Evolutionary conservation across 2,888 invertebrate species (phyloP), one percentile per base, ranked within the genome.

Genomic region (Plebejus anna): DNA sequence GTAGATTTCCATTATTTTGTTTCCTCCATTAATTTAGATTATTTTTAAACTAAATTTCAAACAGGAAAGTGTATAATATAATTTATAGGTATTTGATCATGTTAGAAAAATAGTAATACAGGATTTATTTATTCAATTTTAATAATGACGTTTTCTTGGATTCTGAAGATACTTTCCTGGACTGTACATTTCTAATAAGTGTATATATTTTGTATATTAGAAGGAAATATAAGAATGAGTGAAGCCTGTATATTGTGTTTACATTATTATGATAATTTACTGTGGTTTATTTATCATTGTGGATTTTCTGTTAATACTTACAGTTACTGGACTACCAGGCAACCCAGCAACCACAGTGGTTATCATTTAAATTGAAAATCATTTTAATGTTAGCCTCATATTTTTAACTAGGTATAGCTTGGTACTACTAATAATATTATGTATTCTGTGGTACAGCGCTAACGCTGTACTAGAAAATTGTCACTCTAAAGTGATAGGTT

Each of bases 81-180:
- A 75, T 70, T 28, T 13, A 77, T 81, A 80, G 13, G n/a, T 70
- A 32, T 38, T 73, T 76, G 28, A 61, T 22, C 4, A 77, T 9
- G 47, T n/a, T 38, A 75, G 13, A n/a, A 51, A 76, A 70, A 66
- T 70, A 73, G 70, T 5, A 42, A 42, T 42, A 42, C 42, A 42
- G 42, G 42, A 42, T 42, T 42, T n/a, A 57, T 57, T 16, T 57
- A n/a, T 57, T 5, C 16, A 57, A 16, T 22, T n/a, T 6, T 16
- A 57, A 16, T 16, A 55, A 16, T 55, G 16, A 55, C 4, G 16
- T 42, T 42, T 42, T 42, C 42, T 42, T 42, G 42, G 42, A 42
- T 42, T 42, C 7, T 42, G 42, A 6, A 42, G 42, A 42, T 7
- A 6, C 42, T 42, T 42, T 42, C 42, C 42, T 42, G 7, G 7